Evolutionary conservation across 2,113 vertebrate species (phyloP).

Genomic region (Meleagris gallopavo): DNA sequence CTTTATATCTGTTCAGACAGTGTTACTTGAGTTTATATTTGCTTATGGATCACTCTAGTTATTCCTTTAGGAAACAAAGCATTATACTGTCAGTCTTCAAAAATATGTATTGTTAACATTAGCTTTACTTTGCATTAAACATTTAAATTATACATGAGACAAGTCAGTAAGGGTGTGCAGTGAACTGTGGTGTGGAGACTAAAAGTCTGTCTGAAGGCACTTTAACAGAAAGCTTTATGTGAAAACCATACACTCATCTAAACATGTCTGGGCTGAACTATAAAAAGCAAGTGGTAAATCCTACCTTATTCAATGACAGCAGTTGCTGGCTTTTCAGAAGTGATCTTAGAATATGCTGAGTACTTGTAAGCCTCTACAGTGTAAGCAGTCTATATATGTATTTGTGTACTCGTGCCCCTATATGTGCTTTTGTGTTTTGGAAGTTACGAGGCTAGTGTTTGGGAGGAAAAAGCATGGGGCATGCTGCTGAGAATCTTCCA

Average conservation of each 20-base stretch:
- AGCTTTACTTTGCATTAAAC: slow-evolving; percentile 59
- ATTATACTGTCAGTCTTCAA: slow-evolving; percentile 37
- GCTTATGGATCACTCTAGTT: slow-evolving; percentile 38
- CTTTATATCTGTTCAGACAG: not conserved
- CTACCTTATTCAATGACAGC: not conserved
- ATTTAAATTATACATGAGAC: slow-evolving; percentile 59
- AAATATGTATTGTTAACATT: slow-evolving; percentile 31
- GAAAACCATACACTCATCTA: not conserved
- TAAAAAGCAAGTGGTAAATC: not conserved
- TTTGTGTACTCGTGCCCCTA: rapidly evolving
- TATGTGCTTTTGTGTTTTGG: rapidly evolving
- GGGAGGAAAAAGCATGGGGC: not conserved
- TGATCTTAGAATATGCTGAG: not conserved
- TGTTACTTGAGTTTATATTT: slow-evolving; percentile 33
- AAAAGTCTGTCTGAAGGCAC: not conserved
- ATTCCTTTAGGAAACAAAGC: slow-evolving; percentile 59
- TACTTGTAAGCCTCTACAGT: not conserved
- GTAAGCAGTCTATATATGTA: not conserved
- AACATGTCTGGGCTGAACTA: not conserved
- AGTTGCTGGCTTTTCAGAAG: not conserved
- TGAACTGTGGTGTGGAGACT: slow-evolving; percentile 20
- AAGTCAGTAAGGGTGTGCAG: not conserved
- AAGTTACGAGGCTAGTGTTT: not conserved
- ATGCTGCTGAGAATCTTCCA: not conserved
- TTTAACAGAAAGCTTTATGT: not conserved